Base-by-base conservation (phyloP, 2,797 vertebrate species). In the Threskiornis aethiopicus region DNA sequence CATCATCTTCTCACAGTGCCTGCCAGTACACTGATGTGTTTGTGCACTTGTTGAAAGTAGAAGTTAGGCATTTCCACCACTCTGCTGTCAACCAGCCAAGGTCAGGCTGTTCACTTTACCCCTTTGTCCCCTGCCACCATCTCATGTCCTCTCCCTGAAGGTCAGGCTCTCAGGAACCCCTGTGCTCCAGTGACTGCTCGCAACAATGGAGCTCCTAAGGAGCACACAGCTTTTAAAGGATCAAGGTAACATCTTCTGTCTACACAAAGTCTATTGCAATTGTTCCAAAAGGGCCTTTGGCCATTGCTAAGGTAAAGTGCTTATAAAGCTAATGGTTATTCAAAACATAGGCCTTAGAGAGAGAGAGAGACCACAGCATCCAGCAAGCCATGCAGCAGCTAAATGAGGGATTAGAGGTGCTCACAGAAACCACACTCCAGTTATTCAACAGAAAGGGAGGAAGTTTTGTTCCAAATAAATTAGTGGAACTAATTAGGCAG, bases 401-500 rank as follows among this genome's bases (percentile, higher is more conserved):
- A 33, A 81, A 28, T 26, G 54, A 61, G 83, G 75, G 57, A 62
- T 22, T 11, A 35, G 49, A 87, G 73, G 88, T 11, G 49, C 83
- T 87, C 81, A 54, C 47, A 37, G 90, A 89, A 90, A 73, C 67
- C 61, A 77, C 73, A 57, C 70, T 80, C 77, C 37, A 37, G 59
- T 67, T 81, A 62, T 18, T 82, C 62, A 61, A 31, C 51, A 85
- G 88, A 46, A 78, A 90, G 62, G 54, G 58, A 86, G 47, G 77
- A 94, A 84, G 88, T 14, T 31, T 84, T 79, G 51, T 76, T 96
- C 90, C 95, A 87, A 93, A 97, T 85, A 97, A 92, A 96, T 92
- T 75, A 93, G 93, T 67, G 64, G 88, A 94, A 94, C 94, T 95
- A 95, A 97, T 92, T 92, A 96, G 94, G 78, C 90, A 95, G 81